Evolutionary conservation across 2,888 invertebrate species (phyloP).

Genomic region (Nomada ruficornis): DNA sequence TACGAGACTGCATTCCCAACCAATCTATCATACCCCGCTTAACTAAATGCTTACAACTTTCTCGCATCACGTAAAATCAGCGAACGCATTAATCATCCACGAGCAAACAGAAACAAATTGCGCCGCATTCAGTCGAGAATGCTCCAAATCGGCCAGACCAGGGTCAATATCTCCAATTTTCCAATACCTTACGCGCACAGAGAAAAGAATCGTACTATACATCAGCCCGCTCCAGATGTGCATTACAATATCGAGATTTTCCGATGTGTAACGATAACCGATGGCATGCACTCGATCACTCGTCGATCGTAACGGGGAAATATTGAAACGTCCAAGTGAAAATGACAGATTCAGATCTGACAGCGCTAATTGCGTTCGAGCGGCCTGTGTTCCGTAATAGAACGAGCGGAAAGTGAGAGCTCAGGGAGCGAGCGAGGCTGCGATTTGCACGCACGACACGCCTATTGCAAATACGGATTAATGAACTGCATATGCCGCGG

Average conservation of each 20-base stretch:
- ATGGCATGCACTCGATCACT: conserved; percentile 11
- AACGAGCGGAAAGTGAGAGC: conserved; percentile 61
- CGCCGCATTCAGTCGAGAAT: background rate
- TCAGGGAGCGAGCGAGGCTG: conserved; percentile 48
- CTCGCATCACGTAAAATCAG: background rate
- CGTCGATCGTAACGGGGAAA: conserved; percentile 44
- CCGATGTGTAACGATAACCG: conserved; percentile 17
- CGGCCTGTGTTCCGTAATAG: background rate
- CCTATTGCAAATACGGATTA: conserved; percentile 78
- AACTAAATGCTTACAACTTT: conserved; percentile 4
- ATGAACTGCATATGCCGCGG: conserved; percentile 77
- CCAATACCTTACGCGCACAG: background rate
- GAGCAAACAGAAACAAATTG: conserved; percentile 3
- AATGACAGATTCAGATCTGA: conserved; percentile 57
- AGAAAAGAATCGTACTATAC: background rate
- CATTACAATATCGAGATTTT: background rate
- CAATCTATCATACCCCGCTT: conserved; percentile 21
- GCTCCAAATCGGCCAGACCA: background rate
- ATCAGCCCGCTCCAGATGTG: background rate
- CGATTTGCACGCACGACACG: conserved; percentile 55
- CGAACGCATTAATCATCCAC: conserved; percentile 27
- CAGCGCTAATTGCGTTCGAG: conserved; percentile 52
- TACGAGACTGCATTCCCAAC: background rate
- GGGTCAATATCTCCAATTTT: background rate
- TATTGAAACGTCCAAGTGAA: conserved; percentile 52